Conservation (phyloP, 2,888 invertebrate species). For the Tetrapedia diversipes region DNA sequence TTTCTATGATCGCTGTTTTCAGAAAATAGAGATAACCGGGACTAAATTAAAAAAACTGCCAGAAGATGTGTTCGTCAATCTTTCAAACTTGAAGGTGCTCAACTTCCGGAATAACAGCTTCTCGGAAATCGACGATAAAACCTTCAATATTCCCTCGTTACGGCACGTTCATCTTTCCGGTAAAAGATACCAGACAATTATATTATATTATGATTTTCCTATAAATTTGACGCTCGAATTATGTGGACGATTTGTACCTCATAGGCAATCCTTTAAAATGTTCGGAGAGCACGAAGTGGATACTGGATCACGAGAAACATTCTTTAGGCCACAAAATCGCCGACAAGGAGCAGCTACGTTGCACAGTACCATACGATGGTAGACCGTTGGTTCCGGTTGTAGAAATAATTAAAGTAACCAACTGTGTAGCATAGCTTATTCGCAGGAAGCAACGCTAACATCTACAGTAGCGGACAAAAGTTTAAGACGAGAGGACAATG, state of each 20-base stretch:
- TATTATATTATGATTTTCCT: not conserved
- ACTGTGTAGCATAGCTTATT: slow-evolving; percentile 1
- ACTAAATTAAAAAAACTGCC: slow-evolving; percentile 77
- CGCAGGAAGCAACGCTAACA: not conserved
- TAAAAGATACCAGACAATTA: slow-evolving; percentile 65
- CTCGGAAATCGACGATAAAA: slow-evolving; percentile 82
- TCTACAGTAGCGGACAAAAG: too few relatives aligned
- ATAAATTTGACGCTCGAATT: not conserved
- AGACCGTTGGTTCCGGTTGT: slow-evolving; percentile 87
- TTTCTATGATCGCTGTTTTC: not conserved
- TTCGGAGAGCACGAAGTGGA: slow-evolving; percentile 86
- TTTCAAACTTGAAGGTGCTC: slow-evolving; percentile 83
- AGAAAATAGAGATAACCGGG: slow-evolving; percentile 79
- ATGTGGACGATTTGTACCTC: not conserved
- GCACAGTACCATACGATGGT: slow-evolving; percentile 86
- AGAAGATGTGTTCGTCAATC: slow-evolving; percentile 79
- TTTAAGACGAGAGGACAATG: too few relatives aligned
- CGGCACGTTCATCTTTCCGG: slow-evolving; percentile 84
- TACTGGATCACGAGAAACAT: slow-evolving; percentile 84
- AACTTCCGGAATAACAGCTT: slow-evolving; percentile 85
- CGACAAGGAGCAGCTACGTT: slow-evolving; percentile 86
- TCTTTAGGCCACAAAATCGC: slow-evolving; percentile 83
- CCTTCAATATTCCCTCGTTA: slow-evolving; percentile 80
- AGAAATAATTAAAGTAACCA: slow-evolving; percentile 85
- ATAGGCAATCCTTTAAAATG: slow-evolving; percentile 90